These are phyloP conservation scores for Apis cerana DNA, from an alignment of 1,140 invertebrate genomes.

Conservation along the genomic window DNA sequence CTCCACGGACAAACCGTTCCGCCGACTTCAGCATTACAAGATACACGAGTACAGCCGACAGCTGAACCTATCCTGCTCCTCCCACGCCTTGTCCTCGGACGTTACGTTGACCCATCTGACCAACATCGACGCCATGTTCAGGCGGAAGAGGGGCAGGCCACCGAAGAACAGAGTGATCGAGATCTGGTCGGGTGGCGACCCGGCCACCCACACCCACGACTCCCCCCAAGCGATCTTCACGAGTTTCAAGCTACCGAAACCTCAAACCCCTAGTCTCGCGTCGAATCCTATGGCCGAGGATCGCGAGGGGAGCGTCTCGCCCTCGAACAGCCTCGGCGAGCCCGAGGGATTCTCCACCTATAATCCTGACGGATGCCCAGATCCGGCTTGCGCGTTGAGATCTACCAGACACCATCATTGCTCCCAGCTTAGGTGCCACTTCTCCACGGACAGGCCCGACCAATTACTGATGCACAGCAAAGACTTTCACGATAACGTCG, in stretches of 20 bases:
- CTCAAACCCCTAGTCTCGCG: constrained; percentile 77
- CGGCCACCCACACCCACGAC: constrained; percentile 82
- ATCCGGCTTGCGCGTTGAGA: constrained; percentile 84
- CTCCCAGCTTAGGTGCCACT: constrained; percentile 86
- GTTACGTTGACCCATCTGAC: constrained; percentile 86
- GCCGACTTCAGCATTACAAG: constrained; percentile 93
- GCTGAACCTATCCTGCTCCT: constrained; percentile 74
- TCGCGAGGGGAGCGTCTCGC: constrained; percentile 76
- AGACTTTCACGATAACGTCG: constrained; percentile 92
- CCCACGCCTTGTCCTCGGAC: constrained; percentile 83
- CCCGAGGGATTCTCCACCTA: constrained; percentile 83
- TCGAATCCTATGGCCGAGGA: constrained; percentile 78
- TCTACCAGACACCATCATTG: constrained; percentile 87
- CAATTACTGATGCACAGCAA: constrained; percentile 87
- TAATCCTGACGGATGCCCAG: constrained; percentile 84
- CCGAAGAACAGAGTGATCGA: constrained; percentile 96
- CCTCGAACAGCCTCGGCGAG: constrained; percentile 74
- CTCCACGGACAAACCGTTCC: constrained; percentile 91
- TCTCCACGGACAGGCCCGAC: constrained; percentile 86
- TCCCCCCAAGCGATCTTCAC: constrained; percentile 96
- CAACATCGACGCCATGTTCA: constrained; percentile 93
- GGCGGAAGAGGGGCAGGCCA: constrained; percentile 93
- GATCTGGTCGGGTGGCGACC: constrained; percentile 89
- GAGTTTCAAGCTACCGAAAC: constrained; percentile 94
- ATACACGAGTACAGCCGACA: constrained; percentile 87